Base-by-base conservation (phyloP, 2,113 vertebrate species). In the Toxostoma redivivum region DNA sequence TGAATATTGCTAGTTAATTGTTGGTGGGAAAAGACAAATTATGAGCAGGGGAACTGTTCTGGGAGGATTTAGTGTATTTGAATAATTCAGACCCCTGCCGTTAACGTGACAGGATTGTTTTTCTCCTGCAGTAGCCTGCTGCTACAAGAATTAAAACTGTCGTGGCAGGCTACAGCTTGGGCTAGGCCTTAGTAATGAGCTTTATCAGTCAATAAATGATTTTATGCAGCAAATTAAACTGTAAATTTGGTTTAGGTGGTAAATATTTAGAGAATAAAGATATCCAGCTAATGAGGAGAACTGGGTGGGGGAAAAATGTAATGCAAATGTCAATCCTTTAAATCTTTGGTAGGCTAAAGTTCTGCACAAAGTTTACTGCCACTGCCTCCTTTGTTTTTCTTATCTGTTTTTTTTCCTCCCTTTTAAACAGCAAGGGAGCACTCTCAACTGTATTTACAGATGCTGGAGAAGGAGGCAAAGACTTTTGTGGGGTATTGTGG, bases 11-110 rank as follows among this genome's bases (percentile, higher is more conserved):
- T 96, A 95, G 98, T 98, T 99, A 99, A 99, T 99, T 99, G 99
- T 98, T 98, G 98, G 98, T 91, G 97, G 98, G 98, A 97, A 99
- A 99, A 99, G 99, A 99, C 99, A 99, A 99, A 99, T 99, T 99
- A 99, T 98, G 98, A 99, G 98, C 98, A 97, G 97, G 98, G 98
- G 98, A 98, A 98, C 96, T 96, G 98, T 98, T 98, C 97, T 98
- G 98, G 97, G 98, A 98, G 98, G 99, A 99, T 99, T 99, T 99
- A 98, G 98, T 98, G 98, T 99, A 99, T 99, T 99, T 99, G 99
- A 99, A 99, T 99, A 99, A 99, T 99, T 99, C 99, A 99, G 98
- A 98, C 98, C 98, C 98, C 99, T 92, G 98, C 98, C 97, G 99
- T 98, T 98, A 98, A 98, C 93, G 98, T 99, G 99, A 99, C 99